These are phyloP conservation scores for Aepyceros melampus DNA, from an alignment of 2,113 vertebrate species.

Conservation along the genomic window DNA sequence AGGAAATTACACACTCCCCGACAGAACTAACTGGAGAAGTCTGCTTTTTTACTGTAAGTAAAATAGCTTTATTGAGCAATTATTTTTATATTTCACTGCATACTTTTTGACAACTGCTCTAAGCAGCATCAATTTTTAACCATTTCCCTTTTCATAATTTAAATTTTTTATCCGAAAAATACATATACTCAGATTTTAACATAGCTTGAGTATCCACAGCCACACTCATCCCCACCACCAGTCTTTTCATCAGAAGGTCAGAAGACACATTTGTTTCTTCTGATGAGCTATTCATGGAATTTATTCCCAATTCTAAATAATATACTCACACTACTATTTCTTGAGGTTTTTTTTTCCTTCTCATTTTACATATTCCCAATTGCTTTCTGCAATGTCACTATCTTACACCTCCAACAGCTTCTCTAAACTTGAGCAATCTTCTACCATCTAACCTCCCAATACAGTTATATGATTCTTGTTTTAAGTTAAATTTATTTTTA, in stretches of 20 bases:
- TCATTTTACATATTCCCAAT: background rate
- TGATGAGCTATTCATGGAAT: background rate
- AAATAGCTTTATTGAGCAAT: background rate
- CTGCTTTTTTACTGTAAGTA: background rate
- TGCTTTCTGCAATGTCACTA: background rate
- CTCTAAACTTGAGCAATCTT: background rate
- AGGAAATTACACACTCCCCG: rapidly evolving
- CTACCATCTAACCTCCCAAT: background rate
- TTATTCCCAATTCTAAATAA: background rate
- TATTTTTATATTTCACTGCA: background rate
- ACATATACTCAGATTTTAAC: background rate
- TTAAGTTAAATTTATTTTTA: background rate
- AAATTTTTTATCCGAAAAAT: constrained; percentile 1
- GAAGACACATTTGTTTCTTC: background rate
- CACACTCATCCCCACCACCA: background rate
- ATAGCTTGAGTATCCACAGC: background rate
- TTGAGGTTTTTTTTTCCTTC: background rate
- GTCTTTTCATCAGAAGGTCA: background rate
- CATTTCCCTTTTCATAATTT: background rate
- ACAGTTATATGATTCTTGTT: background rate
- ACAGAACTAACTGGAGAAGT: background rate
- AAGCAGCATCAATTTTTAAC: background rate
- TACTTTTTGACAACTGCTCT: background rate
- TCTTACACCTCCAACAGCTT: background rate
- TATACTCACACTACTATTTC: background rate